Conservation (phyloP, 2,113 vertebrate species). For the Seriola rivoliana region DNA sequence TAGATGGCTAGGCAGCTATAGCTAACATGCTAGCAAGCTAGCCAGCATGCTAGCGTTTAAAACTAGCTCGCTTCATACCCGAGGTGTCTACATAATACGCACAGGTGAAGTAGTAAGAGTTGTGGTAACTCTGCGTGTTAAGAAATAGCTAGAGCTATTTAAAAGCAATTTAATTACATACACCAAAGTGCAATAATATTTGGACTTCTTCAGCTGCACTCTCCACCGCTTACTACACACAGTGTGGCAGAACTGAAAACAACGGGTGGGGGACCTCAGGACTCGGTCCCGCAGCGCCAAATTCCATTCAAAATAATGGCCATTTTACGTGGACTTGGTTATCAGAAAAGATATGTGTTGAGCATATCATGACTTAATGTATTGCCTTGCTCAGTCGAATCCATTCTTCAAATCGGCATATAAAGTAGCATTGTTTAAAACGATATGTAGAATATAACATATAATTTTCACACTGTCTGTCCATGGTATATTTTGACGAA, state of each 20-base stretch:
- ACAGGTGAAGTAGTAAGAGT: fast-evolving
- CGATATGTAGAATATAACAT: neutral
- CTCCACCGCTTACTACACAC: neutral
- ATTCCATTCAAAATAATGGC: neutral
- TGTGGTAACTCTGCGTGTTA: neutral
- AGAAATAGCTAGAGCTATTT: neutral
- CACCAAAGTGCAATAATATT: neutral
- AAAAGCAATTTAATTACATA: neutral
- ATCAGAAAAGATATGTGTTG: fast-evolving
- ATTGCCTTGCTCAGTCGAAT: fast-evolving
- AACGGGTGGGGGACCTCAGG: fast-evolving
- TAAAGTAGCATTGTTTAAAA: fast-evolving
- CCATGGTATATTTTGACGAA: neutral
- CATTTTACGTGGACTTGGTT: neutral
- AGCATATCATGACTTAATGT: fast-evolving
- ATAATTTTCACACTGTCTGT: neutral
- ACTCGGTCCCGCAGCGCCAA: neutral
- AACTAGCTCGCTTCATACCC: neutral
- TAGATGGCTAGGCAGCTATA: neutral
- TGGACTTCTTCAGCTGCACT: neutral
- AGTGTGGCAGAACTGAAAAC: fast-evolving
- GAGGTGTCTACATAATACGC: too few species aligned
- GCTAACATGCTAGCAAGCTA: constrained; percentile 30
- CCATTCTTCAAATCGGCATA: constrained; percentile 50
- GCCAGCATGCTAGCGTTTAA: neutral